Evolutionary conservation across 2,113 vertebrate species (phyloP).

Genomic region (Orcinus orca): DNA sequence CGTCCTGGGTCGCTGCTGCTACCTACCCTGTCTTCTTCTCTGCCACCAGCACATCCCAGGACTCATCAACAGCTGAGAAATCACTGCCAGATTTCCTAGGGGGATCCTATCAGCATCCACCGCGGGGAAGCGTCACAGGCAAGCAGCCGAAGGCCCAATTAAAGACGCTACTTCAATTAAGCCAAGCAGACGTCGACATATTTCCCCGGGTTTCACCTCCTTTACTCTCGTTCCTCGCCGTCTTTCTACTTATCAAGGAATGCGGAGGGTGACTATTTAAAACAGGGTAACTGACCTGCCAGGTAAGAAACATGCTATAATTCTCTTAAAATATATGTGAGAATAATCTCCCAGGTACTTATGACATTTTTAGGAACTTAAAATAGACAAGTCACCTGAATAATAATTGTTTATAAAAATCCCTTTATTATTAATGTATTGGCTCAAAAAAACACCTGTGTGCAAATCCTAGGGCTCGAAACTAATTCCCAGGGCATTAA

Average conservation of each 20-base stretch:
- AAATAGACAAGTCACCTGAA: not conserved
- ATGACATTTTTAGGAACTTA: not conserved
- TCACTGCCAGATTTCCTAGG: slow-evolving; percentile 53
- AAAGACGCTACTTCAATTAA: slow-evolving; percentile 67
- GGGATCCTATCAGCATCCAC: slow-evolving; percentile 44
- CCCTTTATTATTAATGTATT: not conserved
- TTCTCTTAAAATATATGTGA: not conserved
- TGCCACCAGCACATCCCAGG: not conserved
- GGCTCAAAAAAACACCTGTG: not conserved
- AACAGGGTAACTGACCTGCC: not conserved
- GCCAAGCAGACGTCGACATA: not conserved
- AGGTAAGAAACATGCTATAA: not conserved
- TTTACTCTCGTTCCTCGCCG: not conserved
- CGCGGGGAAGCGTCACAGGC: slow-evolving; percentile 42
- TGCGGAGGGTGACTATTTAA: not conserved
- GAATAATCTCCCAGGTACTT: not conserved
- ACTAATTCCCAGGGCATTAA: too few species aligned
- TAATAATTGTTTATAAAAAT: not conserved
- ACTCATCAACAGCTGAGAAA: slow-evolving; percentile 53
- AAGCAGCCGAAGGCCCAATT: slow-evolving; percentile 61
- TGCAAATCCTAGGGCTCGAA: not conserved
- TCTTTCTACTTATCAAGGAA: not conserved
- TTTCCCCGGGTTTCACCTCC: not conserved
- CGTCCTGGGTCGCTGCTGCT: not conserved
- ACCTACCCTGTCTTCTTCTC: not conserved